Base-by-base conservation (phyloP, 1,140 invertebrate genomes). In the Drosophila micromelanica region DNA sequence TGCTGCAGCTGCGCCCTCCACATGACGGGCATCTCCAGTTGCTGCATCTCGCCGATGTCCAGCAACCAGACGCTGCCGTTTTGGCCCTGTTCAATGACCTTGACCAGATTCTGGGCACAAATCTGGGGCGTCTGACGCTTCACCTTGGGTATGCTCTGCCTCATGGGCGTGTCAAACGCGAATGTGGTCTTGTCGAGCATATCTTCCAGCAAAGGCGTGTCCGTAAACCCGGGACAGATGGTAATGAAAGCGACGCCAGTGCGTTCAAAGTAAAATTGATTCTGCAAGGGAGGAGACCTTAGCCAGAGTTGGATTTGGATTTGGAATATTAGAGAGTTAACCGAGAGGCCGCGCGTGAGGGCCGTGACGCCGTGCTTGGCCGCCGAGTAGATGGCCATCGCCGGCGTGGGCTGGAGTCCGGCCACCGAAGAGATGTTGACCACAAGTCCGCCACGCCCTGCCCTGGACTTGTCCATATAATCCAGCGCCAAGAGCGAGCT, bases 351-450 rank as follows among this genome's bases (percentile, higher is more conserved):
- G 12, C 91, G 76, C 1, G 93, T 93, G 35, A 92, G 92, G 3
- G 92, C 92, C 20, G 93, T 78, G 0, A 93, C 90, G 0, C 91
- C 93, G 38, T 92, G 90, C 69, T 94, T 94, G n/a, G 92, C 92
- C 1, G 90, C 93, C n/a, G 75, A 77, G 67, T 94, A 94, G n/a
- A 92, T 79, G 13, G 93, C 65, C 76, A 80, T 49, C 30, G 74
- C 0, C 32, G 79, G 9, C 49, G 76, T 57, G 2, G 89, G 82
- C 40, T 90, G 63, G 15, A 94, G 91, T 35, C 95, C 94, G 55
- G 93, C 90, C 64, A 95, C 93, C 2, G 95, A 95, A 6, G 94
- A 93, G 12, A 95, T 81, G 52, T 95, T 96, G 2, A 95, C 93
- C 32, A 96, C 93, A 9, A 94, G 92, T 20, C 94, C 95, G 57